Conservation (phyloP, 2,113 vertebrate species). For the Oenanthe oenanthe region DNA sequence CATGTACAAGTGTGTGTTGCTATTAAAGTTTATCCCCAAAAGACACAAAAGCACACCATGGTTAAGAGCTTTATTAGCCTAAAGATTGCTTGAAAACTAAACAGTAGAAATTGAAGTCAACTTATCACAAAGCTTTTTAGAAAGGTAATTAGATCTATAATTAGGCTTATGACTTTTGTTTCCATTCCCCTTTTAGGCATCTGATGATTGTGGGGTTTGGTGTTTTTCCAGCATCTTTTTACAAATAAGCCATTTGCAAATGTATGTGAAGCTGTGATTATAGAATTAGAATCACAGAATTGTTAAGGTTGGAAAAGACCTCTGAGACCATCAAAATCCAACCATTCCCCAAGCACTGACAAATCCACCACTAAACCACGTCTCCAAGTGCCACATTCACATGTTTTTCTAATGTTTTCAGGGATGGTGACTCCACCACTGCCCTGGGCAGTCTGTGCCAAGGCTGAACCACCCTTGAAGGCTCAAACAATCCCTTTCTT, state of each 20-base stretch:
- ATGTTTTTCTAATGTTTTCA: not conserved
- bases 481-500: not conserved
- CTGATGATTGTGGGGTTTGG: constrained; percentile 47
- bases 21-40: not conserved
- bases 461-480: not conserved
- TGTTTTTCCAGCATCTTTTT: constrained; percentile 52
- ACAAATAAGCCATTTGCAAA: constrained; percentile 41
- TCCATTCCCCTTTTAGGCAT: constrained; percentile 52
- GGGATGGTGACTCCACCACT: not conserved
- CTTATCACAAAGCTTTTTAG: constrained; percentile 52
- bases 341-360: not conserved
- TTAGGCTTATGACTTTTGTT: constrained; percentile 14
- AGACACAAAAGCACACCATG: not conserved
- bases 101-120: constrained; percentile 33
- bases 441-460: not conserved
- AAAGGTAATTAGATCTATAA: constrained; percentile 49
- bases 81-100: constrained; percentile 41
- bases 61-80: constrained; percentile 18
- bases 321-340: not conserved
- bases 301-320: not conserved
- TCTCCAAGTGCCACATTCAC: not conserved
- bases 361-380: not conserved
- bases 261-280: not conserved
- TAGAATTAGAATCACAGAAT: constrained; percentile 4
- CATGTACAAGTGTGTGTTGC: not conserved